Evolutionary conservation across 2,797 vertebrate genomes (phyloP), one percentile per base, ranked within the genome.

Genomic region (Spinus olivaceus): DNA sequence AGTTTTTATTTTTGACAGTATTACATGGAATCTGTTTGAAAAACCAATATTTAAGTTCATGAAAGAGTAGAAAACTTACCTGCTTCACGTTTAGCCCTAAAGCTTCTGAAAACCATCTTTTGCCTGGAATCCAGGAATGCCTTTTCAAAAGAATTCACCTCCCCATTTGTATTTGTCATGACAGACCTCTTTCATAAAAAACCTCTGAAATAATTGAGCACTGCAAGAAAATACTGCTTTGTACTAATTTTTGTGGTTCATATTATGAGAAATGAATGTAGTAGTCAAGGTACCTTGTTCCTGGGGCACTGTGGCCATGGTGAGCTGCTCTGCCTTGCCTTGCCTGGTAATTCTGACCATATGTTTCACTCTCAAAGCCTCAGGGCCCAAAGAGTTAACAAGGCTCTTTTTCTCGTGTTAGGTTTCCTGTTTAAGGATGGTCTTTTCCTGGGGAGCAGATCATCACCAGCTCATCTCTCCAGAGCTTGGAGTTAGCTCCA

Each of bases 391-490:
- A 71, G 76, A 93, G 91, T 95, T 96, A 96, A 94, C 87, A 97
- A 86, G 92, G 85, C 93, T 19, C 93, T 96, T 94, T 91, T 95
- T 96, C 92, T 96, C 27, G 1, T 53, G 63, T 94, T 79, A 51
- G 93, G 90, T 94, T 97, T 97, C 96, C 95, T 96, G 90, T 93
- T 94, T 88, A 81, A 91, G 66, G 90, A 84, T 28, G 66, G 80
- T 59, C 71, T 54, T 53, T 94, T 96, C 95, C 94, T 94, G 90
- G 81, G 91, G 73, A 91, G 69, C 80, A 93, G 86, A 94, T 94
- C 91, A 22, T 28, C 94, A 64, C 63, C 92, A 42, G 82, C 94
- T 95, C 94, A 91, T 97, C 94, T 76, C 92, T 47, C 59, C 42
- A 21, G 93, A 85, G 91, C 79, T 46, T 9, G 32, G 60, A 22